These are phyloP conservation scores for Fabriciana adippe DNA, from an alignment of 2,888 invertebrate genomes.

Conservation along the genomic window DNA sequence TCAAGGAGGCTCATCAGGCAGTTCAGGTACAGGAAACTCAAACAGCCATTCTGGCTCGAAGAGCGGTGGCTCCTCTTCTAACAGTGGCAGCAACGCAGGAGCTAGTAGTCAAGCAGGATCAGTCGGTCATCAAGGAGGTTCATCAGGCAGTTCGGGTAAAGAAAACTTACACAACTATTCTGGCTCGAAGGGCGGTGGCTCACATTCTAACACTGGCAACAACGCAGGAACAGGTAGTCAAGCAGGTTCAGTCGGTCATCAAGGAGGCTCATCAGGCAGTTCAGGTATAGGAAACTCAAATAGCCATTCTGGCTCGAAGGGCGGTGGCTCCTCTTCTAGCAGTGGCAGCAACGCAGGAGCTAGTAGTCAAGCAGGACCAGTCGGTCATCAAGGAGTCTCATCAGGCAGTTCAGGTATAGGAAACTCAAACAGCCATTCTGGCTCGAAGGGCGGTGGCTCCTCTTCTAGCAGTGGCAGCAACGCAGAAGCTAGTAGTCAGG, in stretches of 20 bases:
- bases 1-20: too few species aligned
- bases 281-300: background rate
- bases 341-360: background rate
- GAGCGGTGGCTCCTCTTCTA: too few species aligned
- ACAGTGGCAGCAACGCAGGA: too few species aligned
- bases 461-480: background rate
- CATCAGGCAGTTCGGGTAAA: too few species aligned
- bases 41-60: too few species aligned
- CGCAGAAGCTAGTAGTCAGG: background rate
- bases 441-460: background rate
- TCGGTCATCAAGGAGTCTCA: background rate
- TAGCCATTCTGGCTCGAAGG: background rate
- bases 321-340: too few species aligned
- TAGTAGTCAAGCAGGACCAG: too few species aligned
- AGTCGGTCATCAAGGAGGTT: too few species aligned
- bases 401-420: background rate
- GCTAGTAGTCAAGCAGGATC: too few species aligned
- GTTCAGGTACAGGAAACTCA: too few species aligned
- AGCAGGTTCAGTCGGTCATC: background rate
- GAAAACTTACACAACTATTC: background rate
- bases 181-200: background rate
- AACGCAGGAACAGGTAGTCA: too few species aligned
- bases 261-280: too few species aligned
- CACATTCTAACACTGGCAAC: background rate
- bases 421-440: background rate